Base-by-base conservation (phyloP, 2,113 vertebrate genomes). In the Dromaius novaehollandiae region DNA sequence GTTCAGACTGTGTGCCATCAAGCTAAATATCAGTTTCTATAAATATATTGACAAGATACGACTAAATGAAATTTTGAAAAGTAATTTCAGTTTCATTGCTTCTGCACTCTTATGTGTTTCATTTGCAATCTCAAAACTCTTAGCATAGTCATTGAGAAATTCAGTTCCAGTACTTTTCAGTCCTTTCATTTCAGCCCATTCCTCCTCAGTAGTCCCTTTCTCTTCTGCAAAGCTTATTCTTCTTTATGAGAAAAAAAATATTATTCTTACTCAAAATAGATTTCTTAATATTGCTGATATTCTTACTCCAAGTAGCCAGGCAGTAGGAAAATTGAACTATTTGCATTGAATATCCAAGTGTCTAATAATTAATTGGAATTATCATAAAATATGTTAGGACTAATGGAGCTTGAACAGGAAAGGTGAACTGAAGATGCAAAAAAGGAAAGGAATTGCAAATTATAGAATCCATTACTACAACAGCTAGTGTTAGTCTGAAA, bases 331-430 rank as follows among this genome's bases (percentile, higher is more conserved):
- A 84, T 34, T 14, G 42, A 84, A 85, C 21, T 55, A 64, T 82
- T 82, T 56, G 89, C n/a, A 44, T 12, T 48, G 56, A 46, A 58
- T 82, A 19, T 95, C 74, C 61, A 69, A 73, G 15, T 89, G n/a
- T 68, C 77, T 94, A 61, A 51, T 55, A 95, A 92, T 94, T 92
- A 92, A 95, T 85, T 92, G 53, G 78, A 95, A 92, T 42, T 42
- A 71, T 70, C 28, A 81, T 82, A 55, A 85, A 90, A 95, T 95
- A 69, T 69, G 18, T 89, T 87, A 79, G 5, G 34, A 42, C 28
- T 87, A 93, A 94, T 88, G 82, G 92, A 76, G 51, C 66, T 94
- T 95, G 74, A 28, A 80, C 56, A 76, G 38, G 19, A 87, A 89
- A 94, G 38, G 63, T 93, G 89, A 96, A 91, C 14, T 30, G 21